Percentiles rank a stretch among this genome's conserved stretches.
Evolutionary conservation across 2,797 vertebrate species (phyloP).

Genomic region (Spinus olivaceus): DNA sequence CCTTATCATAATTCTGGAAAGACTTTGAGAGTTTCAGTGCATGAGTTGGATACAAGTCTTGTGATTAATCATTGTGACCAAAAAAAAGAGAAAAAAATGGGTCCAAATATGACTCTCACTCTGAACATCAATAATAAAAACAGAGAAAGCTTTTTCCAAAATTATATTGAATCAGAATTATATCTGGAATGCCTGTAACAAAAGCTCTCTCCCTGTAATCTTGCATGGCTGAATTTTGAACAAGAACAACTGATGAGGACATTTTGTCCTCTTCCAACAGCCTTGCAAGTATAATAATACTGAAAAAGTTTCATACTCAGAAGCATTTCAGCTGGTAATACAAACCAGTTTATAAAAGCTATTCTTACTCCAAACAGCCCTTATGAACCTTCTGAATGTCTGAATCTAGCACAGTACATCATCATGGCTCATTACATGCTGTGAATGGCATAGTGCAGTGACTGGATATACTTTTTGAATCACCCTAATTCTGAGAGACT

Average conservation of each 20-base stretch:
- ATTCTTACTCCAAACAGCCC: not conserved
- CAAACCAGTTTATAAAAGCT: not conserved
- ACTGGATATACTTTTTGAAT: not conserved
- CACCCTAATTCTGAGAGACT: not conserved
- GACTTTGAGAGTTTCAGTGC: not conserved
- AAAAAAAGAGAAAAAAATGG: slow-evolving; percentile 39
- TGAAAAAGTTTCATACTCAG: not conserved
- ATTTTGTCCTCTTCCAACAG: not conserved
- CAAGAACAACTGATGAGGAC: slow-evolving; percentile 53
- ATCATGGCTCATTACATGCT: not conserved
- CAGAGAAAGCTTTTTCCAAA: slow-evolving; percentile 41
- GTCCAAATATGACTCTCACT: slow-evolving; percentile 42
- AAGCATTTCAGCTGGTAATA: not conserved
- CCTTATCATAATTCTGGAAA: not conserved
- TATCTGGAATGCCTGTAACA: slow-evolving; percentile 22
- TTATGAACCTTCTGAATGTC: not conserved
- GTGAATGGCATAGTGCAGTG: not conserved
- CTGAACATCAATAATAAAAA: slow-evolving; percentile 46
- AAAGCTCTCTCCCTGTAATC: slow-evolving; percentile 33
- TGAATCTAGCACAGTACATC: not conserved
- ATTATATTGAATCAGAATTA: slow-evolving; percentile 34
- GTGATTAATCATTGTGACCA: slow-evolving; percentile 25
- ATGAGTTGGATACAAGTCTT: not conserved
- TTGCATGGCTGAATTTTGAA: slow-evolving; percentile 48
- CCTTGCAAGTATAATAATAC: not conserved